Base-by-base conservation (phyloP, 2,888 invertebrate species). In the Melipona bicolor region DNA sequence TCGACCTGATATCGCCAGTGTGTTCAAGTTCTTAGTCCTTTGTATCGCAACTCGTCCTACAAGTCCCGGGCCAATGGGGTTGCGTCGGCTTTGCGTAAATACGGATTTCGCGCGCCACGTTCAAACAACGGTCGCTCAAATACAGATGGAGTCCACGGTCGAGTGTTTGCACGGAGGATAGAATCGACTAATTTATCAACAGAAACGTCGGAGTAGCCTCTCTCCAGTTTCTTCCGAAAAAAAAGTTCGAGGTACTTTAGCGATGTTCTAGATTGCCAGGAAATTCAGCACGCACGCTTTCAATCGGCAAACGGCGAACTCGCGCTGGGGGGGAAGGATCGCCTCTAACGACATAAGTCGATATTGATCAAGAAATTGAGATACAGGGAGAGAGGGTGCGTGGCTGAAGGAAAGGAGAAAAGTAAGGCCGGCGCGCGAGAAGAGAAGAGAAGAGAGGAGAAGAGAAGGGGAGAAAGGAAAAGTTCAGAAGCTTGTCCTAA, bases 71-170 rank as follows among this genome's bases (percentile, higher is more conserved):
- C 90, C 91, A 91, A 92, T 91, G 90, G 87, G 90, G 87, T 88
- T 84, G 87, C 88, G 90, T 87, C 85, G 85, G 90, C 92, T 94
- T 94, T 92, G 89, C 92, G 94, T 93, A 94, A 94, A 94, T 93
- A 93, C 92, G 92, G 94, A 94, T 94, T 94, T 94, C 92, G 91
- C 93, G 92, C 93, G 91, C 88, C 88, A 90, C 92, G 92, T 93
- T 94, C 91, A 94, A 94, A 94, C 93, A 94, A 91, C 90, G 89
- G 87, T 88, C 91, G 93, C 91, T 92, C 92, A 94, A 94, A 94
- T 94, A 94, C 94, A 94, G 94, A 94, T 94, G 94, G 93, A 93
- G 93, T 92, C 93, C 90, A 88, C 78, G 85, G 75, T 83, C 89
- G 88, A 91, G 89, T 93, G 91, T 94, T 94, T 94, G 87, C 92